phyloP scores from a whole-genome alignment of 1,140 invertebrate genomes.

The Radopholus similis region DNA sequence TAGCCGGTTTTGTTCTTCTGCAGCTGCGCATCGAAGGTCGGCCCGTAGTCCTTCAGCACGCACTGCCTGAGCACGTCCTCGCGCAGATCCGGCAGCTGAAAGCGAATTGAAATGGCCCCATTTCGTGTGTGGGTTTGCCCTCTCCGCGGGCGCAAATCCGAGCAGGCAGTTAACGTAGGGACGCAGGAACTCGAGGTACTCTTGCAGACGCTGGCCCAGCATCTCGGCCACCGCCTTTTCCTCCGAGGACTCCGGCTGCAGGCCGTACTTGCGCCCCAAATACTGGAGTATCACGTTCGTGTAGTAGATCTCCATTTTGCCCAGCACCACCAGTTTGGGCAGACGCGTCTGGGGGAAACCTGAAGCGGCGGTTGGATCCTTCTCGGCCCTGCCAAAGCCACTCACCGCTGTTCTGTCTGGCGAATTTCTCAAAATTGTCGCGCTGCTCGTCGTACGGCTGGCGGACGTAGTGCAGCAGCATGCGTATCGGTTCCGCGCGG shows the following conservation, averaged over 20 bases:
- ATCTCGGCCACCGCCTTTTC: constrained; percentile 22
- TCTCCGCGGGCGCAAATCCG: constrained; percentile 22
- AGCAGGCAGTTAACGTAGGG: constrained; percentile 27
- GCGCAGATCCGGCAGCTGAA: constrained; percentile 22
- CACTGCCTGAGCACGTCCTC: constrained; percentile 11
- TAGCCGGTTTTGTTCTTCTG: constrained; percentile 24
- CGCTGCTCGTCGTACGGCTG: constrained; percentile 36
- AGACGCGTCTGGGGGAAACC: constrained; percentile 19
- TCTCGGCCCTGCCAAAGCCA: too few species aligned
- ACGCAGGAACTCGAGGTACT: constrained; percentile 18
- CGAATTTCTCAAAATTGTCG: constrained; percentile 38
- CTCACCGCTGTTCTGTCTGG: constrained; percentile 37
- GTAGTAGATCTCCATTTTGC: constrained; percentile 20
- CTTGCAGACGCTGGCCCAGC: constrained; percentile 10
- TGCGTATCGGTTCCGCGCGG: constrained; percentile 38
- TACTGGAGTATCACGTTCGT: constrained; percentile 11
- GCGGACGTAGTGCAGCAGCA: constrained; percentile 27
- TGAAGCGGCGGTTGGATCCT: too few species aligned
- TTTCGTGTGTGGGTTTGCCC: constrained; percentile 10
- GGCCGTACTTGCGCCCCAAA: constrained; percentile 17
- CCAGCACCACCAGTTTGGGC: constrained; percentile 21
- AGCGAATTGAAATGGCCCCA: not conserved
- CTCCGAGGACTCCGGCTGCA: constrained; percentile 16
- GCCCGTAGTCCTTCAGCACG: constrained; percentile 18
- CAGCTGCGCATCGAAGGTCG: constrained; percentile 26